Conservation (phyloP, 2,113 vertebrate genomes). For the Chaetodon auriga region DNA sequence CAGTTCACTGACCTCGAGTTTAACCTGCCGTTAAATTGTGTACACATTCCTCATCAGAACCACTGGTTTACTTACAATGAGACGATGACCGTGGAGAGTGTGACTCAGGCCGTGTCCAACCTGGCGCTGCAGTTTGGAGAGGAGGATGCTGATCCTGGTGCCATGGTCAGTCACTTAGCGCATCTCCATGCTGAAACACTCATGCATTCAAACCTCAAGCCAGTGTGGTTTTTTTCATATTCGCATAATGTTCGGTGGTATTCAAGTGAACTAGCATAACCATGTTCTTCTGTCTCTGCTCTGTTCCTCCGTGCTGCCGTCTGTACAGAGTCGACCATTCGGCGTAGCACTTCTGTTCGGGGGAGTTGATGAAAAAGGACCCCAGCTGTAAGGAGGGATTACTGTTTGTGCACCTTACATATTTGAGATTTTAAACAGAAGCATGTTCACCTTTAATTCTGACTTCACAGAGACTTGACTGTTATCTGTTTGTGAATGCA, state of each 20-base stretch:
- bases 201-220: neutral
- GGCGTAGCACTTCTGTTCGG: constrained; percentile 97
- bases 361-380: constrained; percentile 98
- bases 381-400: constrained; percentile 91
- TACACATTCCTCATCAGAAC: constrained; percentile 84
- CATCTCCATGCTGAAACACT: neutral
- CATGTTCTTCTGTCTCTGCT: neutral
- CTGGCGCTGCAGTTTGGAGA: constrained; percentile 98
- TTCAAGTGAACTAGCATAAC: neutral
- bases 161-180: constrained; percentile 87
- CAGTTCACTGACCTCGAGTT: neutral
- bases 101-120: constrained; percentile 98
- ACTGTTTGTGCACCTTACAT: neutral
- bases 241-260: neutral
- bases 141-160: constrained; percentile 97
- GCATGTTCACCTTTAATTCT: neutral
- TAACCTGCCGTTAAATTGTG: neutral
- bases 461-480: neutral
- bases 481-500: constrained; percentile 60
- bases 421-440: neutral
- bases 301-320: neutral
- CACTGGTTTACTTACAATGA: constrained; percentile 99
- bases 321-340: constrained; percentile 93
- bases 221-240: neutral
- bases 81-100: constrained; percentile 98